Evolutionary conservation across 1,140 invertebrate species (phyloP).

Genomic region (Stenopsyche tienmushanensis): DNA sequence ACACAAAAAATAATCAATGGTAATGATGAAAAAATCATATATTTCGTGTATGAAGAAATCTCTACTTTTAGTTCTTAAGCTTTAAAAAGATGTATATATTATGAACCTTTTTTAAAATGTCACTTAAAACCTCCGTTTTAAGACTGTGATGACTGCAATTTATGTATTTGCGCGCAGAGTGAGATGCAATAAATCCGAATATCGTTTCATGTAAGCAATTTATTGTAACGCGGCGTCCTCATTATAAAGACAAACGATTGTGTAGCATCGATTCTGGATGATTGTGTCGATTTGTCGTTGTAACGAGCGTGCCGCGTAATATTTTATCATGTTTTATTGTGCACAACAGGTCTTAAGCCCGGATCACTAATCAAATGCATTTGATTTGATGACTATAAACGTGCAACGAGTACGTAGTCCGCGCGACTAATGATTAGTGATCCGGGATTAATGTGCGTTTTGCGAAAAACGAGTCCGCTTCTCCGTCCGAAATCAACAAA

Average conservation of each 20-base stretch:
- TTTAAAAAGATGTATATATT: slow-evolving; percentile 21
- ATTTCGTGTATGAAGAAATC: slow-evolving; percentile 20
- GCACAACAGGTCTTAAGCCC: too few relatives aligned
- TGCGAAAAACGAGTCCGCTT: too few relatives aligned
- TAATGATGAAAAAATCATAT: slow-evolving; percentile 14
- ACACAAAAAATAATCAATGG: slow-evolving; percentile 9
- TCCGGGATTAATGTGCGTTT: too few relatives aligned
- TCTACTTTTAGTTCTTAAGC: slow-evolving; percentile 19
- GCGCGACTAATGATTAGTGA: too few relatives aligned
- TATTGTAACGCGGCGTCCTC: background rate
- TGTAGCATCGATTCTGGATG: too few relatives aligned
- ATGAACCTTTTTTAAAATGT: slow-evolving; percentile 4
- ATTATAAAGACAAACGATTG: background rate
- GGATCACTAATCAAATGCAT: too few relatives aligned
- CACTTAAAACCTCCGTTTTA: slow-evolving; percentile 17
- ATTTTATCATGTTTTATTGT: too few relatives aligned
- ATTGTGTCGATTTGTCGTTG: too few relatives aligned
- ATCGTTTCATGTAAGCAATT: background rate
- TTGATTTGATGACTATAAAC: too few relatives aligned
- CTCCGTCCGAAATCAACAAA: too few relatives aligned
- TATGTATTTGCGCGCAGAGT: slow-evolving; percentile 17
- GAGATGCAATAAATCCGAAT: slow-evolving; percentile 12
- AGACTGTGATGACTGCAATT: slow-evolving; percentile 22
- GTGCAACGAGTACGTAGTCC: too few relatives aligned
- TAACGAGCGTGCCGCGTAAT: too few relatives aligned